Percentiles rank a stretch among this genome's conserved stretches.
These are phyloP conservation scores for Ondatra zibethicus DNA, from an alignment of 2,113 vertebrate genomes.

Conservation along the genomic window DNA sequence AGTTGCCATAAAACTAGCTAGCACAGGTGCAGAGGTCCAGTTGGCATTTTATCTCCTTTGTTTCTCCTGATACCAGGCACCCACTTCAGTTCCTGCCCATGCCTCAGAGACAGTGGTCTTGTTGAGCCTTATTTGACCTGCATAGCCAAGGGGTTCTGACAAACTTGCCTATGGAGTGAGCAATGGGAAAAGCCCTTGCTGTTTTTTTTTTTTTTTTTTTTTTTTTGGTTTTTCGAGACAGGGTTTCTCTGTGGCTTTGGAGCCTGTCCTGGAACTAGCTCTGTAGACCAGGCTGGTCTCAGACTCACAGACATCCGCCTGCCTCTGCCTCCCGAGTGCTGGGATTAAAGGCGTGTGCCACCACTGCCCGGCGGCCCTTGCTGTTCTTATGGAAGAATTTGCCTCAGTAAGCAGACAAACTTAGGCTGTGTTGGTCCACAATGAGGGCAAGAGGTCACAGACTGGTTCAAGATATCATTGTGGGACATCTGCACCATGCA, in stretches of 20 bases:
- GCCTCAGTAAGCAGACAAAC: not conserved
- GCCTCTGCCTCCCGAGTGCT: too few species aligned
- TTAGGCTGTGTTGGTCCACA: rapidly evolving
- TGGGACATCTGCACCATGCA: not conserved
- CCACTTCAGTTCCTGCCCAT: not conserved
- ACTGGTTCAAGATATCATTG: not conserved
- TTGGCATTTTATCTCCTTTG: not conserved
- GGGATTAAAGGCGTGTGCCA: too few species aligned
- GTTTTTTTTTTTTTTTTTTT: too few species aligned
- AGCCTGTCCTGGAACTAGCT: too few species aligned
- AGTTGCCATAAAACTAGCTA: not conserved
- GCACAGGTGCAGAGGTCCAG: not conserved
- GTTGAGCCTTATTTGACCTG: not conserved
- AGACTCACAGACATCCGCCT: too few species aligned
- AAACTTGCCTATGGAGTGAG: not conserved
- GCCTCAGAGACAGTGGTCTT: not conserved
- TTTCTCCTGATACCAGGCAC: not conserved
- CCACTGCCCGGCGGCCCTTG: too few species aligned
- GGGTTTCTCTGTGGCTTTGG: too few species aligned
- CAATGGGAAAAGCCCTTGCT: not conserved
- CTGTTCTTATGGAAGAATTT: not conserved
- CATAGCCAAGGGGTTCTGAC: not conserved
- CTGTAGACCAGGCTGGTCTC: too few species aligned
- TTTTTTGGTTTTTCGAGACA: too few species aligned
- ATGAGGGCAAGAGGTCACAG: not conserved